Evolutionary conservation across 2,888 invertebrate genomes (phyloP), one percentile per base, ranked within the genome.

Genomic region (Ctena decussata): DNA sequence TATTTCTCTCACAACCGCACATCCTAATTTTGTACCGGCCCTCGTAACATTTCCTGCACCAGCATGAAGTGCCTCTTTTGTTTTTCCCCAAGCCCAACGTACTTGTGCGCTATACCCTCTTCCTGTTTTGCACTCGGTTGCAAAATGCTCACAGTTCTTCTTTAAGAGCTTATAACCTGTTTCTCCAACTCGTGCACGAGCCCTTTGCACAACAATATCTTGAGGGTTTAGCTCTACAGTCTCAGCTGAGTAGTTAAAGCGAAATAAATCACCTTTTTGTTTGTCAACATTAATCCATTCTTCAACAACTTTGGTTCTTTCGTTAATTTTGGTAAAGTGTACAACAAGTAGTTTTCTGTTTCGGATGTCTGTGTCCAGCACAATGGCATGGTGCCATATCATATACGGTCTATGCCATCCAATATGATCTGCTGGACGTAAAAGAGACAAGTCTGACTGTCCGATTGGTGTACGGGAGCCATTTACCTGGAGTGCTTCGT

Each of bases 381-480:
- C 69, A 37, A 82, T 82, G 24, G 77, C 82, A 65, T 82, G 77
- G 39, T 82, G 82, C 82, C 82, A 82, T 11, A 72, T 73, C 5
- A 73, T 35, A 60, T 73, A 73, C 0, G 41, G 37, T 65, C 77
- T 15, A 21, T 65, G 82, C 82, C 82, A 82, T 1, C 72, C 65
- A 35, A 82, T 60, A 37, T 82, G 82, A 35, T 82, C 82, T 12
- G 72, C 82, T 0, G 27, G 41, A 37, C 60, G 21, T 18, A 82
- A 27, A 18, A 44, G 21, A 18, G 39, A 8, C 8, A 72, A 37
- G 24, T 78, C 53, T 11, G 5, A 3, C 27, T 0, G 60, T 6
- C 37, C 37, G 18, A 79, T 60, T 37, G 72, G 44, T 18, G 79
- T 79, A 11, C 73, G 57, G 11, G 79, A 37, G 73, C 79, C 30